Evolutionary conservation across 2,797 vertebrate genomes (phyloP).

Genomic region (Danio kyathit): DNA sequence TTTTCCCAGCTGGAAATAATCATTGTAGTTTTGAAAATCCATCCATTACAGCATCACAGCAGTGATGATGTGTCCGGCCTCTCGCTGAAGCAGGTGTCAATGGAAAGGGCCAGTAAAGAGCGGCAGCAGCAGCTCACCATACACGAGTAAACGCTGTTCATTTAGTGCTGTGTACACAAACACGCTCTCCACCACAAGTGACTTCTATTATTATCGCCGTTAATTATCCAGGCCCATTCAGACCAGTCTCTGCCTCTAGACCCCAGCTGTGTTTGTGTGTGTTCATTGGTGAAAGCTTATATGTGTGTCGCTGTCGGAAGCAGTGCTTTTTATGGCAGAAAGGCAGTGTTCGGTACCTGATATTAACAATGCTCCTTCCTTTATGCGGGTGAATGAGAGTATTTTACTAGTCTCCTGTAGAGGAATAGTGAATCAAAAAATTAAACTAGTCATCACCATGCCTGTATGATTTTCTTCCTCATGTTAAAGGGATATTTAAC

Average conservation of each 20-base stretch:
- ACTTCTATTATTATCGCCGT: conserved; percentile 68
- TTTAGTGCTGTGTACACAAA: conserved; percentile 74
- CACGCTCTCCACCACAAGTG: conserved; percentile 41
- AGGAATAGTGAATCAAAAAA: conserved; percentile 1
- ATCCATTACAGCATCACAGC: conserved; percentile 63
- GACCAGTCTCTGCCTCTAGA: conserved; percentile 51
- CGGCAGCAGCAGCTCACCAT: conserved; percentile 66
- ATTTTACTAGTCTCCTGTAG: conserved; percentile 55
- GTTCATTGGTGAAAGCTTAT: conserved; percentile 28
- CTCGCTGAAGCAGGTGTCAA: conserved; percentile 70
- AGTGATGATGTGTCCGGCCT: conserved; percentile 72
- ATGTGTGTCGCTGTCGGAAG: conserved; percentile 25
- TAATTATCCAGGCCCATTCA: conserved; percentile 74
- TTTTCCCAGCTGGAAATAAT: conserved; percentile 31
- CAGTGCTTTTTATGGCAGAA: conserved; percentile 67
- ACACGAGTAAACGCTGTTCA: conserved; percentile 70
- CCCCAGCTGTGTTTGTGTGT: conserved; percentile 40
- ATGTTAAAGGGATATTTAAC: no score
- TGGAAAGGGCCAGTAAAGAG: conserved; percentile 72
- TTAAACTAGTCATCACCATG: neutral
- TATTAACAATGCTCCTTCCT: conserved; percentile 68
- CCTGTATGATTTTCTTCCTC: neutral
- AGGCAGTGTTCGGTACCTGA: conserved; percentile 62
- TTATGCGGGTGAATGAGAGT: conserved; percentile 51
- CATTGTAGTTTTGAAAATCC: neutral